A percentile compares a stretch with the other conserved stretches of the same genome.
phyloP scores from a whole-genome alignment of 2,888 invertebrate species.

The Xylota sylvarum region DNA sequence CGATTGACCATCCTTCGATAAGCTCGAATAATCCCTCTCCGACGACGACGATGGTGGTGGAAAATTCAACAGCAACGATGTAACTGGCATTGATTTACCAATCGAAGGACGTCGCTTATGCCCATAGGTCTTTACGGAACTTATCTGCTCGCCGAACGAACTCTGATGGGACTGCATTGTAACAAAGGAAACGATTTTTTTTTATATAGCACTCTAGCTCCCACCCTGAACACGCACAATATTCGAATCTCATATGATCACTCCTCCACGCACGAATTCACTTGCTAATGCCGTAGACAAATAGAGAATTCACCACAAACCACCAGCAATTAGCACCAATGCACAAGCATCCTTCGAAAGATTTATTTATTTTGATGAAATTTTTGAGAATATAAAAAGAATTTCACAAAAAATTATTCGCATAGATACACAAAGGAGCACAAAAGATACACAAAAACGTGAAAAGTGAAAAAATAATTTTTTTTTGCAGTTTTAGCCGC shows the following conservation, averaged over 20 bases:
- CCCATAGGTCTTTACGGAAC: slow-evolving; percentile 78
- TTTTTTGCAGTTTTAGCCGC: slow-evolving; percentile 15
- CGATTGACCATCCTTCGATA: slow-evolving; percentile 76
- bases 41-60: slow-evolving; percentile 74
- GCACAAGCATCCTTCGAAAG: slow-evolving; percentile 25
- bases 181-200: slow-evolving; percentile 9
- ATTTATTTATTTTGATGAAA: slow-evolving; percentile 7
- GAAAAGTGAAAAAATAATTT: neutral
- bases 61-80: slow-evolving; percentile 82
- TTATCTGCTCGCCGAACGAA: slow-evolving; percentile 73
- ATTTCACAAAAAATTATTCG: neutral
- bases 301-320: slow-evolving; percentile 17
- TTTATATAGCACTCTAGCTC: slow-evolving; percentile 28
- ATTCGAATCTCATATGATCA: slow-evolving; percentile 20
- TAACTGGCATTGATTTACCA: slow-evolving; percentile 84
- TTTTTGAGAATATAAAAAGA: neutral
- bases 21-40: slow-evolving; percentile 48
- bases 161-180: slow-evolving; percentile 79
- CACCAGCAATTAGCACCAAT: slow-evolving; percentile 41
- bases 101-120: slow-evolving; percentile 82
- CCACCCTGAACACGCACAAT: slow-evolving; percentile 16
- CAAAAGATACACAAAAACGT: neutral
- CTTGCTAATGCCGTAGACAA: slow-evolving; percentile 26
- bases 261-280: slow-evolving; percentile 52
- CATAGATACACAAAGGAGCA: slow-evolving; percentile 10